These are phyloP conservation scores for Battus philenor DNA, from an alignment of 1,140 invertebrate genomes.

Conservation along the genomic window DNA sequence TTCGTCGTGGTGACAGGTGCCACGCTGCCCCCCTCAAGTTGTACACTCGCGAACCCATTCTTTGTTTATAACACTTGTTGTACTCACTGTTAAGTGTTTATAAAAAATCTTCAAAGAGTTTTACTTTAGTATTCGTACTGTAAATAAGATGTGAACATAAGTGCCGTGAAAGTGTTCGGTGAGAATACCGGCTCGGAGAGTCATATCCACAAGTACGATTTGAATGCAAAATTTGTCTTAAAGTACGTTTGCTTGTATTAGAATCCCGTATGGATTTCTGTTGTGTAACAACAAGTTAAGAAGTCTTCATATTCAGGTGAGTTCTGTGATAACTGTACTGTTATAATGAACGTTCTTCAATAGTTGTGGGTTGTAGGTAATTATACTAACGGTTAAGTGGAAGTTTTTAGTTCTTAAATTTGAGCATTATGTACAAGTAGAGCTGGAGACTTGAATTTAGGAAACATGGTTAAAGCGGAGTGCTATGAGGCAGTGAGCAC, in stretches of 20 bases:
- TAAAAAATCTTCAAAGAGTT: slow-evolving; percentile 17
- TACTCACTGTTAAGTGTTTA: slow-evolving; percentile 25
- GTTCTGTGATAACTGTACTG: slow-evolving; percentile 18
- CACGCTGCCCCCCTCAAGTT: slow-evolving; percentile 35
- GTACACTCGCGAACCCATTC: slow-evolving; percentile 52
- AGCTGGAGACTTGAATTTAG: slow-evolving; percentile 12
- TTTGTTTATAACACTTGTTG: slow-evolving; percentile 68
- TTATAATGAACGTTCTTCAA: slow-evolving; percentile 15
- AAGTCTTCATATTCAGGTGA: slow-evolving; percentile 22
- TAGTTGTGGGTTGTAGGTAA: not conserved
- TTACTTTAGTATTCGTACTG: slow-evolving; percentile 1
- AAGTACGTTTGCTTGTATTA: slow-evolving; percentile 49
- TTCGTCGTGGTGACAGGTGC: slow-evolving; percentile 61
- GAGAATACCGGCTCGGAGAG: slow-evolving; percentile 49
- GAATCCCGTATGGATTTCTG: slow-evolving; percentile 36
- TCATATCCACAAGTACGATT: slow-evolving; percentile 61
- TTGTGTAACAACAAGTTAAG: slow-evolving; percentile 27
- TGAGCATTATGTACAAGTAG: slow-evolving; percentile 20
- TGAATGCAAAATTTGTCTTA: slow-evolving; percentile 62
- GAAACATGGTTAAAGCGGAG: slow-evolving; percentile 18
- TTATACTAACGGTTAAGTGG: slow-evolving; percentile 12
- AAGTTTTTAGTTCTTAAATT: slow-evolving; percentile 32
- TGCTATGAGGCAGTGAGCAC: slow-evolving; percentile 33
- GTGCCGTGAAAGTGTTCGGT: slow-evolving; percentile 63
- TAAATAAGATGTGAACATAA: slow-evolving; percentile 50